Percentiles rank a stretch among this genome's conserved stretches.
Evolutionary conservation across 2,888 invertebrate species (phyloP).

Genomic region (Malthinus seriepunctatus): DNA sequence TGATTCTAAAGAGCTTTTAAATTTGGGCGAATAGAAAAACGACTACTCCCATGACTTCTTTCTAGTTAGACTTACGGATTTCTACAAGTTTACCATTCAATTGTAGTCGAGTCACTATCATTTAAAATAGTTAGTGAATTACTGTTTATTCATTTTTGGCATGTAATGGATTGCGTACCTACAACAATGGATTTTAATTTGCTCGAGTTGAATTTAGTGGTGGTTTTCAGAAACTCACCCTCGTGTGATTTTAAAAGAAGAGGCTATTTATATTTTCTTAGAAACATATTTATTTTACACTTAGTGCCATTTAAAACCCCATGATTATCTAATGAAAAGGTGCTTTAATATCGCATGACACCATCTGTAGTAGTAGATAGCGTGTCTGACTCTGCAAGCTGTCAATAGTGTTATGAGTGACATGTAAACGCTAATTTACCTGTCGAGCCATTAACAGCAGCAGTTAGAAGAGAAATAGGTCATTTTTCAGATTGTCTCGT

Average conservation of each 20-base stretch:
- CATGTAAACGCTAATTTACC: conserved; percentile 20
- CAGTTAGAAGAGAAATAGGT: conserved; percentile 15
- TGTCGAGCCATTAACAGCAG: conserved; percentile 18
- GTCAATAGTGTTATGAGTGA: conserved; percentile 22
- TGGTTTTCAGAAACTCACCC: too few species aligned
- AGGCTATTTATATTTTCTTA: conserved; percentile 10
- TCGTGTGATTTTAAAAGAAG: not conserved
- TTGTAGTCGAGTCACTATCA: conserved; percentile 36
- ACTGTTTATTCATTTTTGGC: conserved; percentile 28
- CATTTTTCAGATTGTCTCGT: conserved; percentile 9
- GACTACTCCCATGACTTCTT: conserved; percentile 36
- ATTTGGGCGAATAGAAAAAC: conserved; percentile 24
- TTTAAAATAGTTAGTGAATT: conserved; percentile 29
- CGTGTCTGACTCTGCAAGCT: conserved; percentile 19
- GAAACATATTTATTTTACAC: conserved; percentile 17
- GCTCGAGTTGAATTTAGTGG: too few species aligned
- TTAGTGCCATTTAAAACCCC: conserved; percentile 19
- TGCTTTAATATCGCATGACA: conserved; percentile 27
- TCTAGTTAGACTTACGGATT: conserved; percentile 36
- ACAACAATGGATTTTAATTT: too few species aligned
- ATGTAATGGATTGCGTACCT: conserved; percentile 3
- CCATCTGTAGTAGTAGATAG: conserved; percentile 22
- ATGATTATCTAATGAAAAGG: conserved; percentile 28
- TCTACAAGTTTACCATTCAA: conserved; percentile 37
- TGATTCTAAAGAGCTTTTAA: conserved; percentile 13